These are phyloP conservation scores for Phania funesta DNA, from an alignment of 2,888 invertebrate genomes.

Conservation along the genomic window DNA sequence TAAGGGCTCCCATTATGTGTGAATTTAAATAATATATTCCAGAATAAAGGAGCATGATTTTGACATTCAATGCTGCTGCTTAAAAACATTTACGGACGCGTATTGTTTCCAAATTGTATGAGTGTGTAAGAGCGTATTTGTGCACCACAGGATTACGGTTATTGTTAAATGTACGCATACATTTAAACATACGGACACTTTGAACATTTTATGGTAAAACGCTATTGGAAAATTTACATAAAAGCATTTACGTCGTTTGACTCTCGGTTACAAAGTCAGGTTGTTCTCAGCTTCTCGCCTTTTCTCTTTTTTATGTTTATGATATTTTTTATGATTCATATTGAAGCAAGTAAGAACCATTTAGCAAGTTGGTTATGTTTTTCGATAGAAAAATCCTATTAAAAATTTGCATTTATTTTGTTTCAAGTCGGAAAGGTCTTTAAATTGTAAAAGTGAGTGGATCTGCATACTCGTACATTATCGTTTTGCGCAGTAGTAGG, in stretches of 20 bases:
- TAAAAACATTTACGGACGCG: neutral
- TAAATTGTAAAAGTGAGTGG: no score
- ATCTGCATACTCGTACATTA: no score
- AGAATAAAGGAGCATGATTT: conserved; percentile 31
- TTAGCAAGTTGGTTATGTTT: conserved; percentile 41
- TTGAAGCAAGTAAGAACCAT: conserved; percentile 43
- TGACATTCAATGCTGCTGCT: neutral
- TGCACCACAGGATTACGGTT: conserved; percentile 1
- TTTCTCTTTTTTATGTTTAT: neutral
- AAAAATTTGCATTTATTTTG: conserved; percentile 36
- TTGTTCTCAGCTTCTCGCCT: neutral
- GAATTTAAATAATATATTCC: conserved; percentile 62
- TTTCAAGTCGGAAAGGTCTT: neutral
- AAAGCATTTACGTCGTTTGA: conserved; percentile 10
- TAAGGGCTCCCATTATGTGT: conserved; percentile 51
- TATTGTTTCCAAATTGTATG: neutral
- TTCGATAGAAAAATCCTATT: neutral
- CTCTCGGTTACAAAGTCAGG: neutral
- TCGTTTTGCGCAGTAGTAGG: no score
- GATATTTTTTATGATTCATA: conserved; percentile 36
- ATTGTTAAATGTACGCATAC: conserved; percentile 6
- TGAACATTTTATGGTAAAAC: conserved; percentile 31
- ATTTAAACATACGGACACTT: neutral
- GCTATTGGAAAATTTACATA: conserved; percentile 44
- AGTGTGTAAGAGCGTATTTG: neutral